Conservation (phyloP, 2,113 vertebrate genomes). For the Uropsilus gracilis region DNA sequence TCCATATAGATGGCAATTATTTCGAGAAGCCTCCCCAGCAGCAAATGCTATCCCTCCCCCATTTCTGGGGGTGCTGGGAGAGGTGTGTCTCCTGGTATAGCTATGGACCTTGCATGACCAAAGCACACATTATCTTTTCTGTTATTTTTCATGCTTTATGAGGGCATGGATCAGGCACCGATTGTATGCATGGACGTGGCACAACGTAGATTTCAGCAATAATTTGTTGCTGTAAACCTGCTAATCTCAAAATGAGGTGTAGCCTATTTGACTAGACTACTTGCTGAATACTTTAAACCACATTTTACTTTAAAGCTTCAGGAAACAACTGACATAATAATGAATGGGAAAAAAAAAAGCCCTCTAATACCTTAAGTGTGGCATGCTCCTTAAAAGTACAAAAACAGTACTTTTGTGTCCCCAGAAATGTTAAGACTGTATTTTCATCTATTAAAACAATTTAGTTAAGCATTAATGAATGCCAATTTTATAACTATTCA, state of each 20-base stretch:
- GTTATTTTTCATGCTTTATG: not conserved
- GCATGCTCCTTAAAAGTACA: not conserved
- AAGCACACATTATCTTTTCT: not conserved
- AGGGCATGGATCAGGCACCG: not conserved
- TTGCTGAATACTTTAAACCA: not conserved
- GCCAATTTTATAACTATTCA: not conserved
- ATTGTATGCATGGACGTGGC: not conserved
- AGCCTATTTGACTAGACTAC: not conserved
- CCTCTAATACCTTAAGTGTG: not conserved
- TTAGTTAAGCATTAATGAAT: not conserved
- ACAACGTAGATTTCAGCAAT: not conserved
- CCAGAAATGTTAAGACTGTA: not conserved
- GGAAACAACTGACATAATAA: conserved; percentile 2
- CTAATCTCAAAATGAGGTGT: not conserved
- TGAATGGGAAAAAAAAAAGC: conserved; percentile 14
- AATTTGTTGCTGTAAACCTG: not conserved
- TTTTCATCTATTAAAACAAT: not conserved
- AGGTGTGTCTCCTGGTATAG: not conserved
- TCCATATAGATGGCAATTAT: not conserved
- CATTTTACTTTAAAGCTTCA: not conserved
- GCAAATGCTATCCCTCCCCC: too few relatives aligned
- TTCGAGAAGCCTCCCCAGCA: not conserved
- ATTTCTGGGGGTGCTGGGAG: too few relatives aligned
- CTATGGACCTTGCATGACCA: not conserved
- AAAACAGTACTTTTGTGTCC: not conserved